Conservation (phyloP, 2,113 vertebrate species). For the Pelmatolapia mariae region DNA sequence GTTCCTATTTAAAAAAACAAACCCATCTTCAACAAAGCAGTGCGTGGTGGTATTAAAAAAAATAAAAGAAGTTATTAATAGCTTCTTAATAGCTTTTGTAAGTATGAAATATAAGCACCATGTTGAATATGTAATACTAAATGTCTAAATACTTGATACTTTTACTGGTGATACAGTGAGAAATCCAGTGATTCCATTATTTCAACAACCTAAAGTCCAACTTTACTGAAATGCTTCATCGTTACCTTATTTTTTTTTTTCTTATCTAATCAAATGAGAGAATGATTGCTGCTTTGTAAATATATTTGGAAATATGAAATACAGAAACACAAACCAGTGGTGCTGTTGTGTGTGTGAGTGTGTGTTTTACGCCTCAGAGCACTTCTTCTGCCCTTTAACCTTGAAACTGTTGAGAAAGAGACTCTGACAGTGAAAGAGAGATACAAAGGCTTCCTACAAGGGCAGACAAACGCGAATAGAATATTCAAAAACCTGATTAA, state of each 20-base stretch:
- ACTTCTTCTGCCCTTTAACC: neutral
- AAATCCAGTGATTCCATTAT: neutral
- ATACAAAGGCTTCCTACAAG: neutral
- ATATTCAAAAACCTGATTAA: neutral
- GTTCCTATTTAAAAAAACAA: neutral
- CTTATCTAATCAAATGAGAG: neutral
- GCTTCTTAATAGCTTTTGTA: neutral
- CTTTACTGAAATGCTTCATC: neutral
- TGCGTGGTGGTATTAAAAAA: neutral
- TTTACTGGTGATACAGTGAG: neutral
- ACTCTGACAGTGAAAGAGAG: neutral
- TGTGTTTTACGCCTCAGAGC: neutral
- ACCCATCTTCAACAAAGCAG: neutral
- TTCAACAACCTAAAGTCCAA: neutral
- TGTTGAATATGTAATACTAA: neutral
- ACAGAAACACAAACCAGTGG: neutral
- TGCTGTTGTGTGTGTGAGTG: neutral
- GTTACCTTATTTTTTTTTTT: neutral
- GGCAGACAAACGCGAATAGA: neutral
- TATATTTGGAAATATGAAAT: neutral
- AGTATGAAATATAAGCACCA: neutral
- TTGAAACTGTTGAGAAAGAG: neutral
- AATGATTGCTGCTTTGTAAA: neutral
- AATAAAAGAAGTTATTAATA: neutral
- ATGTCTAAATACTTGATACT: neutral